Evolutionary conservation across 2,113 vertebrate genomes (phyloP).

Genomic region (Prietella phreatophila): DNA sequence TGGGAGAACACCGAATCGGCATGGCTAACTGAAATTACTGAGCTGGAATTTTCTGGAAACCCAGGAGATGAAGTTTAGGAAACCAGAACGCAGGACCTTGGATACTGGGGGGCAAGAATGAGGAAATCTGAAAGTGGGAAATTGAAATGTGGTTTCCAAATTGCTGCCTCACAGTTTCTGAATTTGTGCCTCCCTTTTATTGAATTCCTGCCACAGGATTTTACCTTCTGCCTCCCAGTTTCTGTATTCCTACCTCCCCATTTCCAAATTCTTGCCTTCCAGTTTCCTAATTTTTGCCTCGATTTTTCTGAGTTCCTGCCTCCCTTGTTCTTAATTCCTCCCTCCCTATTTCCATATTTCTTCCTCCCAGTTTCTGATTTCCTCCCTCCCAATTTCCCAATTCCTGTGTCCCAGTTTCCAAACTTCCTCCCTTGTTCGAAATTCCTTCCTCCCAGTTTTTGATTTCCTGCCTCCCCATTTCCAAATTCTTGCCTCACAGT

Average conservation of each 20-base stretch:
- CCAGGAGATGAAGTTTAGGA: background rate
- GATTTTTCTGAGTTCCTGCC: too few relatives aligned
- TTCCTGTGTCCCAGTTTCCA: background rate
- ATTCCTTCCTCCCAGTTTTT: background rate
- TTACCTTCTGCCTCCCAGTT: too few relatives aligned
- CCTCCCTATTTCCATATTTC: background rate
- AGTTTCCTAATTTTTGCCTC: too few relatives aligned
- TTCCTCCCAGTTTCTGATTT: background rate
- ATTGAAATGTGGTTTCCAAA: background rate
- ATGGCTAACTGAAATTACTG: background rate
- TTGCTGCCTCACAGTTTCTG: background rate
- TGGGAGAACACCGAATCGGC: background rate
- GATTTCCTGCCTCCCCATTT: background rate
- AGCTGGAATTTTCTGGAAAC: background rate
- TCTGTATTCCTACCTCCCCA: background rate
- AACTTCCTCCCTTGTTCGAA: background rate
- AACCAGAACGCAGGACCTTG: background rate
- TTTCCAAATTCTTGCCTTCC: background rate
- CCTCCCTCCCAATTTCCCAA: too few relatives aligned
- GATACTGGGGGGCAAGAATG: background rate
- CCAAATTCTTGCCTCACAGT: background rate
- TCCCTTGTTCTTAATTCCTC: background rate
- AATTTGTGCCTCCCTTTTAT: background rate
- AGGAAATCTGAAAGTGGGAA: background rate
- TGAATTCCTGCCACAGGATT: too few relatives aligned